Evolutionary conservation across 2,888 invertebrate genomes (phyloP), one percentile per base, ranked within the genome.

Genomic region (Bedellia somnulentella): DNA sequence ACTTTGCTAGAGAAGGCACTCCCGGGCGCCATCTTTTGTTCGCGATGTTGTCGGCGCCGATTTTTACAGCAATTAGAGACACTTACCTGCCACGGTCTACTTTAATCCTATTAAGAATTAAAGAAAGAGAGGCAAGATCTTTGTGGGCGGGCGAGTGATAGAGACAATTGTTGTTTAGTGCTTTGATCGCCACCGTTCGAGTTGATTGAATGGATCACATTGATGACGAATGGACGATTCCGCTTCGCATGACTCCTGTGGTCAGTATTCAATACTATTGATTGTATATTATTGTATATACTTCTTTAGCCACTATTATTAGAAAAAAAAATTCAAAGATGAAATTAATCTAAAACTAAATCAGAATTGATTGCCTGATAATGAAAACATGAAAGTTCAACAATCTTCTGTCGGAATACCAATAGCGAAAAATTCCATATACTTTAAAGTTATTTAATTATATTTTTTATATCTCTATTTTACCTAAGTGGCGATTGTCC

Each of bases 1-100:
- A 75, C 67, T 67, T 57, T 21, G 9, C 8, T 21, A 21, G 24
- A 24, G 24, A 8, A 10, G 24, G 2, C 12, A 10, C 5, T 5
- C 24, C 24, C 11, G 57, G 67, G 70, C 68, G 68, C 70, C 63
- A 49, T 44, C 49, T 61, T 61, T 35, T 66, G 64, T 67, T 45
- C 53, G 39, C 34, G 37, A 39, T 40, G 54, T 54, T 59, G 66
- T 68, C 64, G 66, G 67, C 57, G 57, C 55, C 57, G 62, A 66
- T 70, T 70, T 67, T 68, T 61, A 70, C 68, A 68, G 66, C 71
- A 75, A 73, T 75, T 73, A 71, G 57, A 66, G 62, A 61, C 66
- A 70, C 58, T 71, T 75, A 27, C 73, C 73, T 71, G 70, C 52
- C 52, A 57, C 55, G 50, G 54, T 52, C 49, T 40, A 49, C 42